phyloP scores from a whole-genome alignment of 1,140 invertebrate genomes.

The Nebria ingens region DNA sequence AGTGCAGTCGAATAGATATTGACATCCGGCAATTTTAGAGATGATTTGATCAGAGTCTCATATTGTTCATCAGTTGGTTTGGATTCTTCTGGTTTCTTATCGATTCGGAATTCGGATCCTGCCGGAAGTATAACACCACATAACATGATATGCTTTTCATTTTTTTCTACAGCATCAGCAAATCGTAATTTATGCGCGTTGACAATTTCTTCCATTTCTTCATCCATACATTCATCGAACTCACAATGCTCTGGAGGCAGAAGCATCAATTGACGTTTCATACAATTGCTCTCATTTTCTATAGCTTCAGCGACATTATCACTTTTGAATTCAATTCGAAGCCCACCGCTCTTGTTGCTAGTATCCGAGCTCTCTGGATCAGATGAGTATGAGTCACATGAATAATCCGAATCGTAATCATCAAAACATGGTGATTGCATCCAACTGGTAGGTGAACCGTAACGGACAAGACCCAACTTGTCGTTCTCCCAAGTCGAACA shows the following conservation, averaged over 20 bases:
- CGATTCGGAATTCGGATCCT: conserved; percentile 26
- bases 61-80: background rate
- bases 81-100: conserved; percentile 22
- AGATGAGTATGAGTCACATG: conserved; percentile 18
- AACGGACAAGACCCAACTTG: conserved; percentile 26
- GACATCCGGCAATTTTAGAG: background rate
- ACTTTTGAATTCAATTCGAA: conserved; percentile 68
- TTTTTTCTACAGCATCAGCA: conserved; percentile 26
- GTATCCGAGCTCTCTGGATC: conserved; percentile 28
- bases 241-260: background rate
- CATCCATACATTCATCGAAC: conserved; percentile 16
- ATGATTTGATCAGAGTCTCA: background rate
- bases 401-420: conserved; percentile 38
- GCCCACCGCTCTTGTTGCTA: conserved; percentile 38
- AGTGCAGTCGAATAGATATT: background rate
- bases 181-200: conserved; percentile 20
- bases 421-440: conserved; percentile 27
- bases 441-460: conserved; percentile 42
- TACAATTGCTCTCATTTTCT: conserved; percentile 40
- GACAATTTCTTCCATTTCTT: conserved; percentile 19
- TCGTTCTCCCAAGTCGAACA: conserved; percentile 3
- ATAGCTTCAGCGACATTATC: conserved; percentile 77
- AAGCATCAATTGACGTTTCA: background rate
- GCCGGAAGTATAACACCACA: conserved; percentile 27
- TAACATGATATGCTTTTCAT: conserved; percentile 23